Base-by-base conservation (phyloP, 2,113 vertebrate genomes). In the Morphnarchus princeps region DNA sequence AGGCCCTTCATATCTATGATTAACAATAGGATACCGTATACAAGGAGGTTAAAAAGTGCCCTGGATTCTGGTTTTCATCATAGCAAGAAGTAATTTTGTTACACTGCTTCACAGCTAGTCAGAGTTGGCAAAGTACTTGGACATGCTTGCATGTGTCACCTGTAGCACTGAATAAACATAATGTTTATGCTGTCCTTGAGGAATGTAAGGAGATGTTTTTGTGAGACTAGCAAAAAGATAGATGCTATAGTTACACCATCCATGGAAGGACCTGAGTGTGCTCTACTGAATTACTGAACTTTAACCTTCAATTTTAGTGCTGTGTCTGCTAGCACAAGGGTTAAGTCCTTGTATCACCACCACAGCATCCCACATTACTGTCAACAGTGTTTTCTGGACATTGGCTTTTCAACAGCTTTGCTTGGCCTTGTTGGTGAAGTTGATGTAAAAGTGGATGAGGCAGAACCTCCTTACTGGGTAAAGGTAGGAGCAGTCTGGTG, bases 251-350 rank as follows among this genome's bases (percentile, higher is more conserved):
- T 72, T 61, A 40, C 4, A n/a, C 49, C 10, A 31, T 54, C n/a
- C 10, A 1, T 52, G 42, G 36, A 49, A 81, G 81, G 74, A 38
- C 4, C 63, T 16, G 19, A 26, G 43, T 31, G 29, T 71, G 16
- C 36, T 73, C 8, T 58, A 6, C 22, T 54, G 55, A 61, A 15
- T 28, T 74, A 19, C 29, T 43, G 66, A 61, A 58, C 24, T 36
- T 42, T 16, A 78, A 16, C 31, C 59, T 72, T 62, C 14, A 21
- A 1, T 58, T 65, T 50, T 54, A 63, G n/a, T 83, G 42, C 63
- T 63, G 0, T 5, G 0, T 89, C 13, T 74, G 13, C 29, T 67
- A 26, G 29, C 38, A 63, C 17, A 38, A 59, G 26, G 3, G 1
- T 34, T 45, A 34, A 65, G n/a, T 54, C 36, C 9, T 38, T 67